Percentiles rank a stretch among this genome's conserved stretches.
These are phyloP conservation scores for Dromiciops gliroides DNA, from an alignment of 2,113 vertebrate genomes.

Conservation along the genomic window DNA sequence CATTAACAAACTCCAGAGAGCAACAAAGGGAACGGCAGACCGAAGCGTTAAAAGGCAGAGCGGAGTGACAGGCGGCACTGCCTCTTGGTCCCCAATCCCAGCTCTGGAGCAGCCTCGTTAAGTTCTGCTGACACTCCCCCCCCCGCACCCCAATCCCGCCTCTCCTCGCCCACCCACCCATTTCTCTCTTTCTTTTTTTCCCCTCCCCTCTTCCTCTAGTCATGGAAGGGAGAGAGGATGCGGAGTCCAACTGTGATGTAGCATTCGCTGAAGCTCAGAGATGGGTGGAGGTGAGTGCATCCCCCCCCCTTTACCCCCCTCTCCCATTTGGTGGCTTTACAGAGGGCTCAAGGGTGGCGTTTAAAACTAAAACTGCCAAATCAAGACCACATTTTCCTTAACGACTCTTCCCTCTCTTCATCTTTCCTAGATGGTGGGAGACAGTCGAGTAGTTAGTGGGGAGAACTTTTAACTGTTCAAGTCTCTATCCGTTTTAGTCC, in stretches of 20 bases:
- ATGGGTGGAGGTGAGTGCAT: constrained; percentile 93
- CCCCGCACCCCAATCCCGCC: no score
- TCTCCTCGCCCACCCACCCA: neutral
- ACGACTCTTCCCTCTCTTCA: neutral
- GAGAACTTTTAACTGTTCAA: neutral
- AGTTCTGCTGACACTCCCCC: neutral
- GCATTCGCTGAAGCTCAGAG: constrained; percentile 90
- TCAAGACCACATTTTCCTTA: neutral
- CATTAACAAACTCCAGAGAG: neutral
- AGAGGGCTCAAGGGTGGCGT: neutral
- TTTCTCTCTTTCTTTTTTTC: neutral
- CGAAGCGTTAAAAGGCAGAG: constrained; percentile 43
- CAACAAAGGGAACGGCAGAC: constrained; percentile 14
- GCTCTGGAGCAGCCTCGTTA: neutral
- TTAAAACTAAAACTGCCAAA: neutral
- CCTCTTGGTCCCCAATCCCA: neutral
- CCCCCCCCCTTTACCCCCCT: no score
- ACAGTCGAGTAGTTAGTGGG: neutral
- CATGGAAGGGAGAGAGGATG: constrained; percentile 89
- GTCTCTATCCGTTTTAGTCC: no score
- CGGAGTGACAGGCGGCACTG: neutral
- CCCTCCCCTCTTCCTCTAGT: neutral
- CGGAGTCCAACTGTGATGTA: constrained; percentile 81
- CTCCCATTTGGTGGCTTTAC: neutral
- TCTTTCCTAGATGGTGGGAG: neutral